These are phyloP conservation scores for Cylindroiulus punctatus DNA, from an alignment of 2,888 invertebrate species.

Conservation along the genomic window DNA sequence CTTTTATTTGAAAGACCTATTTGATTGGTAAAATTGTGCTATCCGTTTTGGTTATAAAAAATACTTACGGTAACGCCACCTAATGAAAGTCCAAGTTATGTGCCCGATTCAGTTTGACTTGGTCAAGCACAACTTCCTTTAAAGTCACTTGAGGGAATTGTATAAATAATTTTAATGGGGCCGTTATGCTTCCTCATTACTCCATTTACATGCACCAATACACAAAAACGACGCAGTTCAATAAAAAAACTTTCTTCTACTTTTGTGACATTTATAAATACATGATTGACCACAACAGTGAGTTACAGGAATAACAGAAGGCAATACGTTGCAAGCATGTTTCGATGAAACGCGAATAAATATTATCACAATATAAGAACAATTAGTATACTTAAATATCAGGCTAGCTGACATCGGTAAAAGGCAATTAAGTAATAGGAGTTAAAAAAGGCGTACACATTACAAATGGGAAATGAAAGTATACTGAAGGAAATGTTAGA, in stretches of 20 bases:
- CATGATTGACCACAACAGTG: conserved; percentile 12
- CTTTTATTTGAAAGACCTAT: too few species aligned
- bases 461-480: not conserved
- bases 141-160: too few species aligned
- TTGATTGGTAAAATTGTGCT: too few species aligned
- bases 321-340: not conserved
- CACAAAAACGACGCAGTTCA: not conserved
- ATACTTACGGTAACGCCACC: too few species aligned
- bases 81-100: too few species aligned
- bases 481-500: conserved; percentile 21
- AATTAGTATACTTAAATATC: conserved; percentile 32
- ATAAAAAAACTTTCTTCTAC: not conserved
- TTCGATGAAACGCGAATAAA: not conserved
- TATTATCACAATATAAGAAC: conserved; percentile 16
- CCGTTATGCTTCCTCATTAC: too few species aligned
- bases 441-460: conserved; percentile 6
- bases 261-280: conserved; percentile 3
- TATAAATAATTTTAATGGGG: too few species aligned
- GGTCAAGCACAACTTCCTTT: too few species aligned
- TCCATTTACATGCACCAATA: too few species aligned
- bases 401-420: conserved; percentile 6
- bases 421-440: not conserved
- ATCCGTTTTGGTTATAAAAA: too few species aligned
- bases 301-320: conserved; percentile 3
- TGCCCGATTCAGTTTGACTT: too few species aligned